phyloP scores from a whole-genome alignment of 1,140 invertebrate genomes.

The Chymomyza costata region DNA sequence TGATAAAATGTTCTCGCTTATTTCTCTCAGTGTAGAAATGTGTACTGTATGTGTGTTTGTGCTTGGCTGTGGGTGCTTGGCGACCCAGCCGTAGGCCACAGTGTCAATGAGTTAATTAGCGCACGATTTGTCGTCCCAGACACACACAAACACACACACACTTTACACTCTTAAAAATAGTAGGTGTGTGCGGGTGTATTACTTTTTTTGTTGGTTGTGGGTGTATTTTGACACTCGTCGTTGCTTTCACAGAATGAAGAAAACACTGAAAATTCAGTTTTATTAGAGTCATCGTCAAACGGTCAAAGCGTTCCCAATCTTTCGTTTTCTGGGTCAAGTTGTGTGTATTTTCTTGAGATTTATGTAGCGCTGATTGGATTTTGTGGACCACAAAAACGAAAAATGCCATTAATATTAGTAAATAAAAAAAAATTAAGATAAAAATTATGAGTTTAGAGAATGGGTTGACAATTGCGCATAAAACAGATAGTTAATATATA shows the following conservation, averaged over 20 bases:
- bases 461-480: no score
- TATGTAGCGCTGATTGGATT: constrained; percentile 63
- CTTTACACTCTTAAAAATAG: not conserved
- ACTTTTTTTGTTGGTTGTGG: constrained; percentile 29
- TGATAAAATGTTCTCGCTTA: no score
- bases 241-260: no score
- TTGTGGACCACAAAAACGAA: constrained; percentile 49
- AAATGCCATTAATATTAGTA: constrained; percentile 67
- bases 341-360: constrained; percentile 41
- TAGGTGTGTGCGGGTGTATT: not conserved
- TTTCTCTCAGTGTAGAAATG: no score
- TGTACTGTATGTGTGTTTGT: no score
- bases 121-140: constrained; percentile 59
- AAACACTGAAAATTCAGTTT: constrained; percentile 54
- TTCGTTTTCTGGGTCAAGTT: constrained; percentile 66
- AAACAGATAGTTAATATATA: no score
- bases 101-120: constrained; percentile 73
- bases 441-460: constrained; percentile 32
- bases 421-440: constrained; percentile 43
- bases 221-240: constrained; percentile 25
- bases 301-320: constrained; percentile 7
- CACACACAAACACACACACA: constrained; percentile 1
- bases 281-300: constrained; percentile 53
- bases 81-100: constrained; percentile 38
- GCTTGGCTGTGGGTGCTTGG: not conserved